These are phyloP conservation scores for Excalfactoria chinensis DNA, from an alignment of 2,113 vertebrate genomes.

Conservation along the genomic window DNA sequence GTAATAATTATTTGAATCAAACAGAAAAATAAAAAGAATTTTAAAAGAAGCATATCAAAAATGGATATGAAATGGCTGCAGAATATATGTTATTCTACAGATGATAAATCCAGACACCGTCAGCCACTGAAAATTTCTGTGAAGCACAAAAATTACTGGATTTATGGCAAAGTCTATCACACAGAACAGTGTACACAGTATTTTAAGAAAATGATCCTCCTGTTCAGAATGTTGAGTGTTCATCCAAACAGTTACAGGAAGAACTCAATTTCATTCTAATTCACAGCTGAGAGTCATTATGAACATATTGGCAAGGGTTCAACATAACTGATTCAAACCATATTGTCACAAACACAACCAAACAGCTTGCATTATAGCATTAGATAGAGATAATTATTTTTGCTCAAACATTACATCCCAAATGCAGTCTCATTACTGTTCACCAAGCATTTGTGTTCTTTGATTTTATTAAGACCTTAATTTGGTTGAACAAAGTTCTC, in stretches of 20 bases:
- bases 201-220: not conserved
- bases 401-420: not conserved
- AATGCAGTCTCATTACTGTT: not conserved
- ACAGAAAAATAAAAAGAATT: not conserved
- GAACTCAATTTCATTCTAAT: not conserved
- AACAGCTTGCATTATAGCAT: not conserved
- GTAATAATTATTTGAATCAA: not conserved
- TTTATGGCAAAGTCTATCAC: not conserved
- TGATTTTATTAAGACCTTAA: not conserved
- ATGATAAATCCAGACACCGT: not conserved
- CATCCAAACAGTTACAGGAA: not conserved
- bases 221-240: not conserved
- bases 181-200: not conserved
- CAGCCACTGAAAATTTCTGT: not conserved
- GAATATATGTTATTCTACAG: not conserved
- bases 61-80: not conserved
- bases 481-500: not conserved
- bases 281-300: not conserved
- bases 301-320: not conserved
- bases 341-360: not conserved
- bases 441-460: not conserved
- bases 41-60: not conserved
- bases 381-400: not conserved
- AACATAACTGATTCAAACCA: not conserved
- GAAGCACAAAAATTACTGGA: not conserved